Evolutionary conservation across 1,140 invertebrate species (phyloP).

Genomic region (Eciton burchellii): DNA sequence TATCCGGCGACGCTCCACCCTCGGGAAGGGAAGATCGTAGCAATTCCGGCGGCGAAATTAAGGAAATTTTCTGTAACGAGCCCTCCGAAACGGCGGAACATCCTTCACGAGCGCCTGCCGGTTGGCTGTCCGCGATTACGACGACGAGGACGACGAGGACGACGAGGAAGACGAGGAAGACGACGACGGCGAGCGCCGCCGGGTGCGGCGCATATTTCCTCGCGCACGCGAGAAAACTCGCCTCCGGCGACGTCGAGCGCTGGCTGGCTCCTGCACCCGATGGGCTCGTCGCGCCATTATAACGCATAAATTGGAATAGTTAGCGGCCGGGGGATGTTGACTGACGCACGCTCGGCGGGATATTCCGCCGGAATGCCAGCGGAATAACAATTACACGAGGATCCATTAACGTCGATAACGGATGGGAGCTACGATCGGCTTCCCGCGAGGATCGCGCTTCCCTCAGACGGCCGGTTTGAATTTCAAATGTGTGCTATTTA

Average conservation of each 20-base stretch:
- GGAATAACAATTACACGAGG: constrained; percentile 43
- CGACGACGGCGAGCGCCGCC: constrained; percentile 48
- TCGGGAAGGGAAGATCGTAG: constrained; percentile 51
- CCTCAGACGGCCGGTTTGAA: constrained; percentile 48
- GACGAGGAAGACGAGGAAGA: too few relatives aligned
- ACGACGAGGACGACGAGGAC: too few relatives aligned
- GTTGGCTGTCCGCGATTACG: constrained; percentile 57
- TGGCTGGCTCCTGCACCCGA: constrained; percentile 34
- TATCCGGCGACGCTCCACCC: neutral
- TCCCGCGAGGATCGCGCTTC: neutral
- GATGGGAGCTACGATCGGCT: neutral
- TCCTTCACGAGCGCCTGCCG: constrained; percentile 61
- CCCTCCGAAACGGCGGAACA: constrained; percentile 53
- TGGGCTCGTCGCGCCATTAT: constrained; percentile 47
- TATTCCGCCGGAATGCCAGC: constrained; percentile 31
- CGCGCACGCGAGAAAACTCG: constrained; percentile 48
- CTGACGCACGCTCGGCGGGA: constrained; percentile 37
- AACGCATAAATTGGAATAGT: constrained; percentile 62
- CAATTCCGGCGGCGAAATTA: constrained; percentile 70
- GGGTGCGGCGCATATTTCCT: constrained; percentile 45
- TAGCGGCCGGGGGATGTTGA: constrained; percentile 47
- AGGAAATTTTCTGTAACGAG: constrained; percentile 71
- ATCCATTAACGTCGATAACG: constrained; percentile 43
- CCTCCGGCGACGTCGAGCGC: constrained; percentile 54
- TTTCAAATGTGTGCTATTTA: constrained; percentile 65